Evolutionary conservation across 2,888 invertebrate species (phyloP).

Genomic region (Chirona hameri): DNA sequence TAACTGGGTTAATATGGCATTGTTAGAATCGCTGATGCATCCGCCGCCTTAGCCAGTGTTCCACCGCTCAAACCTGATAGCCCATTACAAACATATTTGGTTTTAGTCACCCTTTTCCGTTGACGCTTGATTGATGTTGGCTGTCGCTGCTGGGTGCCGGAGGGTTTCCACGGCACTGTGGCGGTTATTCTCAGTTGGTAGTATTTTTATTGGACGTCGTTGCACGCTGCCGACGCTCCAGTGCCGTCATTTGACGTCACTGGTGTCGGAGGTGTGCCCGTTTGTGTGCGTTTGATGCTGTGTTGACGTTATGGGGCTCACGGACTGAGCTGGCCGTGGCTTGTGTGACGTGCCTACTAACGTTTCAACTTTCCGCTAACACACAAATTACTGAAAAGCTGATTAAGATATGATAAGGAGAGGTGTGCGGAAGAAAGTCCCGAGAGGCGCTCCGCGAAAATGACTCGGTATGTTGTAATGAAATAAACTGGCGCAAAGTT

Average conservation of each 20-base stretch:
- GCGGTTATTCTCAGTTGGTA: neutral
- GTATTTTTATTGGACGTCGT: neutral
- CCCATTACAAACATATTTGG: neutral
- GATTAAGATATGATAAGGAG: too few relatives aligned
- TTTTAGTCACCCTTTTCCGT: neutral
- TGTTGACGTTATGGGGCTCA: neutral
- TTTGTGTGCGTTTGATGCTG: neutral
- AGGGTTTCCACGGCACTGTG: neutral
- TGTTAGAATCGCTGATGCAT: too few relatives aligned
- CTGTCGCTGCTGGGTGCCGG: neutral
- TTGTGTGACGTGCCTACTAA: neutral
- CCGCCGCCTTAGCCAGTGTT: too few relatives aligned
- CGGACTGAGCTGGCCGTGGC: neutral
- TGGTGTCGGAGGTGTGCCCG: neutral
- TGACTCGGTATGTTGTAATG: too few relatives aligned
- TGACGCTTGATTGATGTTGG: neutral
- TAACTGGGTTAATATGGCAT: too few relatives aligned
- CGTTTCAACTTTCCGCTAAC: conserved; percentile 26
- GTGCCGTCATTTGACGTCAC: conserved; percentile 2
- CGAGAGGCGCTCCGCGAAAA: too few relatives aligned
- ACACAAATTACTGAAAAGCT: too few relatives aligned
- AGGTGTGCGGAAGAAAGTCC: too few relatives aligned
- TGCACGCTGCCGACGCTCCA: neutral
- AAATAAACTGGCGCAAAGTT: too few relatives aligned
- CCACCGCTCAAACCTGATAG: too few relatives aligned